phyloP scores from a whole-genome alignment of 2,888 invertebrate genomes.

The Eupithecia subfuscata region DNA sequence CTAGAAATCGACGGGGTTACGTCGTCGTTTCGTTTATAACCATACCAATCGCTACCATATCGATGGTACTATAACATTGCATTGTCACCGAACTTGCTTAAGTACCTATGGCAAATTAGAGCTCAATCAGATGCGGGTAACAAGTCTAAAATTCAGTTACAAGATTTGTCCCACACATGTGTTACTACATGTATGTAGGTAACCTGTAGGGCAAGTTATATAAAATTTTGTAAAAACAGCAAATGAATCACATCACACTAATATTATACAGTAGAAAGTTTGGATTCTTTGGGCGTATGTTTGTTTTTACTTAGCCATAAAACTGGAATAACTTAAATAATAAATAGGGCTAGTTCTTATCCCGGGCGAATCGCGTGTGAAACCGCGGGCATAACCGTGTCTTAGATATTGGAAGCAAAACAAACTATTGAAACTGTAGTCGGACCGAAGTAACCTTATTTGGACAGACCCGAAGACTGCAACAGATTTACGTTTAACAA shows the following conservation, averaged over 20 bases:
- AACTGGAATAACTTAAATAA: not conserved
- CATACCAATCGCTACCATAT: too few relatives aligned
- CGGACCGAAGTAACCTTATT: not conserved
- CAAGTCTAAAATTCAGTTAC: too few relatives aligned
- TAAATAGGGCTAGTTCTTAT: not conserved
- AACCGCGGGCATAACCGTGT: not conserved
- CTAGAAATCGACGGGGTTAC: too few relatives aligned
- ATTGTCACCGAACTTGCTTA: too few relatives aligned
- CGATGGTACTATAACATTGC: too few relatives aligned
- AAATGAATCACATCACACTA: not conserved
- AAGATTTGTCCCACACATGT: too few relatives aligned
- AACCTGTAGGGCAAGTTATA: too few relatives aligned
- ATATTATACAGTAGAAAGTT: not conserved
- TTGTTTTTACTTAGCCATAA: not conserved
- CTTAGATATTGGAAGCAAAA: not conserved
- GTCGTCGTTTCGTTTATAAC: too few relatives aligned
- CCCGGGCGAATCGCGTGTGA: not conserved
- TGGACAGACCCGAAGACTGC: not conserved
- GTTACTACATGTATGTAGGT: too few relatives aligned
- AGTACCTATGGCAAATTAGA: too few relatives aligned
- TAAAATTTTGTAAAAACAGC: not conserved
- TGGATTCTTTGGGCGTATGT: not conserved
- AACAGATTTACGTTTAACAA: conserved; percentile 2
- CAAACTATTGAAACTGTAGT: not conserved
- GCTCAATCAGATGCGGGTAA: too few relatives aligned